Conservation (phyloP, 2,797 vertebrate genomes). For the Sebastes steindachneri region DNA sequence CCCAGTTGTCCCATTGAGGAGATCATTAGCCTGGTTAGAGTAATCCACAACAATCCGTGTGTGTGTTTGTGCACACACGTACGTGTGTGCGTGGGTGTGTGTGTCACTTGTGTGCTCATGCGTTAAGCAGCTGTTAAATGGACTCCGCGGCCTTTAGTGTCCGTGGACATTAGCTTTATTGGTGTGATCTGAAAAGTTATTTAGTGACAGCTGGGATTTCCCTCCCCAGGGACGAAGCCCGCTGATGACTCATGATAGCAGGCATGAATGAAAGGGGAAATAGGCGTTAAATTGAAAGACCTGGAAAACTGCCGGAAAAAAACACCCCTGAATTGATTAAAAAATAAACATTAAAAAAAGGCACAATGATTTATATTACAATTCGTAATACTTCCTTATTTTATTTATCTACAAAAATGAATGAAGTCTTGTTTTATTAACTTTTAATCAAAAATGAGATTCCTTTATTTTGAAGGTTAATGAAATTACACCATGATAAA, state of each 20-base stretch:
- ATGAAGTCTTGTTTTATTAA: conserved; percentile 1
- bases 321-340: conserved; percentile 41
- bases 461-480: conserved; percentile 13
- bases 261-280: conserved; percentile 75
- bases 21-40: conserved; percentile 81
- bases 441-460: not conserved
- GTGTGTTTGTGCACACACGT: conserved; percentile 23
- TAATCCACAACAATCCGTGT: conserved; percentile 70
- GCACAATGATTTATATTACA: not conserved
- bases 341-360: not conserved
- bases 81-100: conserved; percentile 39
- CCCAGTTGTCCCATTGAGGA: conserved; percentile 81
- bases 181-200: conserved; percentile 82
- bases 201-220: conserved; percentile 82
- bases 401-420: not conserved
- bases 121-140: conserved; percentile 81
- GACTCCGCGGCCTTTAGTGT: conserved; percentile 74
- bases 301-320: conserved; percentile 48
- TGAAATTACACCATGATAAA: conserved; percentile 7
- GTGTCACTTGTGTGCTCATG: conserved; percentile 72
- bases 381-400: not conserved
- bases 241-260: conserved; percentile 69
- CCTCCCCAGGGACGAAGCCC: conserved; percentile 66
- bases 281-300: conserved; percentile 77
- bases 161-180: conserved; percentile 79